Evolutionary conservation across 2,888 invertebrate species (phyloP).

Genomic region (Oscheius sp.): DNA sequence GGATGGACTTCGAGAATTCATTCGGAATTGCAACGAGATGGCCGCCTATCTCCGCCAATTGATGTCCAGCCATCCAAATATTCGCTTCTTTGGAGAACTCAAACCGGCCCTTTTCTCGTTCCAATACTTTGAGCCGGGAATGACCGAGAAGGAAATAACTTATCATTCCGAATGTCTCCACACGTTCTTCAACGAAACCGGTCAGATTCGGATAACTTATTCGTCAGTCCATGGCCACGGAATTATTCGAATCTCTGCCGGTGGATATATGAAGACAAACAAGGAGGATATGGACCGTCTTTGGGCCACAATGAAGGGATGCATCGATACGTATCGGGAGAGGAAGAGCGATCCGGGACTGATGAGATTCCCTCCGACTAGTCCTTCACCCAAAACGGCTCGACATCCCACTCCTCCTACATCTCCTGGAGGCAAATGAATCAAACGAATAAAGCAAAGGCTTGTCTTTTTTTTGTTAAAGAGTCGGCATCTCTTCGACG

Average conservation of each 20-base stretch:
- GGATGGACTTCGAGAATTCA: slow-evolving; percentile 27
- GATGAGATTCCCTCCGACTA: not conserved
- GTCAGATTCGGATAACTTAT: slow-evolving; percentile 8
- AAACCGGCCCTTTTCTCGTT: slow-evolving; percentile 28
- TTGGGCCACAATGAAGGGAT: slow-evolving; percentile 5
- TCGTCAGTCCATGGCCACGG: slow-evolving; percentile 12
- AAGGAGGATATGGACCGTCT: slow-evolving; percentile 17
- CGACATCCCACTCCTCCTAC: too few species aligned
- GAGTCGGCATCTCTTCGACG: not conserved
- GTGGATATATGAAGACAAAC: not conserved
- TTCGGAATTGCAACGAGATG: slow-evolving; percentile 15
- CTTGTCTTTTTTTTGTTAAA: too few species aligned
- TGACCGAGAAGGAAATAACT: slow-evolving; percentile 11
- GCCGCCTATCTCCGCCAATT: slow-evolving; percentile 22
- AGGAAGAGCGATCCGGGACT: slow-evolving; percentile 4
- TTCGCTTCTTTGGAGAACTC: slow-evolving; percentile 31
- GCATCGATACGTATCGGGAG: slow-evolving; percentile 9
- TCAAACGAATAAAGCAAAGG: too few species aligned
- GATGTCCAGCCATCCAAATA: slow-evolving; percentile 22
- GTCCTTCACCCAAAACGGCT: not conserved
- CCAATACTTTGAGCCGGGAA: slow-evolving; percentile 25
- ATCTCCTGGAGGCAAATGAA: too few species aligned
- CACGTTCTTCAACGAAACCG: slow-evolving; percentile 5
- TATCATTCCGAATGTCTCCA: slow-evolving; percentile 10
- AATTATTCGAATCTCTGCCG: slow-evolving; percentile 14